Evolutionary conservation across 2,888 invertebrate species (phyloP).

Genomic region (Drosophila anomelani): DNA sequence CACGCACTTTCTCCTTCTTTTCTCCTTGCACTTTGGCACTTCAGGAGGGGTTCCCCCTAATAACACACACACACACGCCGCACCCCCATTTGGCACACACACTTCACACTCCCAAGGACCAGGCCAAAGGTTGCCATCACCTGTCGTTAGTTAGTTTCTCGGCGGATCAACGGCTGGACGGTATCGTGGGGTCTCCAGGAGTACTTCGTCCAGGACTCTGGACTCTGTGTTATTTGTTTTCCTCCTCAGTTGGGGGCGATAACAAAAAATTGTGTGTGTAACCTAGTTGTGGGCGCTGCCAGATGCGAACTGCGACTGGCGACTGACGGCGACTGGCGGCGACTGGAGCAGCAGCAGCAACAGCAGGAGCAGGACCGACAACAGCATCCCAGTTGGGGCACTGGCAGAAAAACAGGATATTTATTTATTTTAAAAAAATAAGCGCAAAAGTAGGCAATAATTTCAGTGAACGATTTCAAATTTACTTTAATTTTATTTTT

Average conservation of each 20-base stretch:
- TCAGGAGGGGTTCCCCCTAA: slow-evolving; percentile 1
- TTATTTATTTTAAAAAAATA: neutral
- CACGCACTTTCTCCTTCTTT: neutral
- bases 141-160: slow-evolving; percentile 11
- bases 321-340: slow-evolving; percentile 26
- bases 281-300: slow-evolving; percentile 76
- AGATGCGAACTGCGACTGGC: slow-evolving; percentile 64
- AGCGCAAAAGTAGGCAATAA: neutral
- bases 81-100: slow-evolving; percentile 5
- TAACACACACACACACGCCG: slow-evolving; percentile 15
- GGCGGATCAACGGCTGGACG: slow-evolving; percentile 4
- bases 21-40: slow-evolving; percentile 13
- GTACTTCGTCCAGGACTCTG: neutral
- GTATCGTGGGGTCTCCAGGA: neutral
- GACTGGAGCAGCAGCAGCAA: slow-evolving; percentile 22
- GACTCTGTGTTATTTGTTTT: slow-evolving; percentile 22
- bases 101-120: neutral
- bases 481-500: neutral
- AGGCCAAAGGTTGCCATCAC: slow-evolving; percentile 2
- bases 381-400: slow-evolving; percentile 56
- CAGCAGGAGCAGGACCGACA: slow-evolving; percentile 33
- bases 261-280: slow-evolving; percentile 65
- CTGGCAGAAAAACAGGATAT: neutral
- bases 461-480: neutral
- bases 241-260: slow-evolving; percentile 6